Percentiles rank a stretch among this genome's conserved stretches.
These are phyloP conservation scores for Caenorhabditis panamensis DNA, from an alignment of 2,888 invertebrate species.

Conservation along the genomic window DNA sequence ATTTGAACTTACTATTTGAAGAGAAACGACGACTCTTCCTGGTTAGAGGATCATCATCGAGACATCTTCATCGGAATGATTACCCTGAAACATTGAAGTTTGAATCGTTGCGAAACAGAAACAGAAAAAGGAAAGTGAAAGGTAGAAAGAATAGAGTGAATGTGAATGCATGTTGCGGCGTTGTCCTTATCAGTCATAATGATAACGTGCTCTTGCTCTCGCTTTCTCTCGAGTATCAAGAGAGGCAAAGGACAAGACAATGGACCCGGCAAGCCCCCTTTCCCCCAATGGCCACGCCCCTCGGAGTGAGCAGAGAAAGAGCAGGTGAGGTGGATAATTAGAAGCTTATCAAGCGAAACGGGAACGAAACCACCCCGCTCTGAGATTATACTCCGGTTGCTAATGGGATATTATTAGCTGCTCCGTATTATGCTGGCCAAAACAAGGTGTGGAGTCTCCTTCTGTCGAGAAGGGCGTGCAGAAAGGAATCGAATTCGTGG, in stretches of 20 bases:
- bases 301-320: background rate
- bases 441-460: background rate
- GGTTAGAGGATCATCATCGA: background rate
- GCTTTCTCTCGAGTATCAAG: background rate
- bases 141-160: background rate
- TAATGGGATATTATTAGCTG: conserved; percentile 15
- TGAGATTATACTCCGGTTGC: conserved; percentile 7
- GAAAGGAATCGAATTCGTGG: too few species aligned
- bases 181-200: conserved; percentile 15
- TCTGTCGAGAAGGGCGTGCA: too few species aligned
- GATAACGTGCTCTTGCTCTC: conserved; percentile 5
- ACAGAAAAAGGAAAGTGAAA: conserved; percentile 14
- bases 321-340: conserved; percentile 31
- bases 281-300: conserved; percentile 14
- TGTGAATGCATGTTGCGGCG: background rate
- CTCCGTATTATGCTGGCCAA: background rate
- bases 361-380: background rate
- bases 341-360: conserved; percentile 29
- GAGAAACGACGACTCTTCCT: background rate
- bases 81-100: conserved; percentile 29
- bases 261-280: conserved; percentile 1
- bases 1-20: conserved; percentile 6
- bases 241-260: conserved; percentile 1
- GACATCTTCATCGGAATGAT: conserved; percentile 26
- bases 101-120: background rate